phyloP scores from a whole-genome alignment of 2,797 vertebrate genomes.

The Pristis pectinata region DNA sequence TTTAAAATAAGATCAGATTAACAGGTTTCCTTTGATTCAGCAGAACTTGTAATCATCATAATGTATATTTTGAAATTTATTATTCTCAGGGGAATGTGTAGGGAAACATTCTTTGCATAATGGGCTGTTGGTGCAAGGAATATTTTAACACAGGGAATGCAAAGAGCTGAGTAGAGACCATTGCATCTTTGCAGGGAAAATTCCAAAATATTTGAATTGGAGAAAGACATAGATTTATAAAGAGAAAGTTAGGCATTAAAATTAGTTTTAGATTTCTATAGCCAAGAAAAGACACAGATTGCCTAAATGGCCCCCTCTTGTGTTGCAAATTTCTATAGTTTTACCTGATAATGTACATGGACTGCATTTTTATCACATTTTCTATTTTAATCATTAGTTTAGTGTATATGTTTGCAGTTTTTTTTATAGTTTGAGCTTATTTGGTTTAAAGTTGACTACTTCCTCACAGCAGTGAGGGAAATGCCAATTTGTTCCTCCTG shows the following conservation, averaged over 20 bases:
- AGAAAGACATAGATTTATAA: not conserved
- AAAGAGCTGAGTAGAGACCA: not conserved
- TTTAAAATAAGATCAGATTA: not conserved
- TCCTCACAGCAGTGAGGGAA: not conserved
- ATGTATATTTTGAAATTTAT: not conserved
- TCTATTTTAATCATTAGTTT: not conserved
- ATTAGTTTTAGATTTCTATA: not conserved
- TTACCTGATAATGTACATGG: not conserved
- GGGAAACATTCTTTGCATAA: not conserved
- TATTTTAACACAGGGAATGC: not conserved
- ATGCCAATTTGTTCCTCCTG: not conserved
- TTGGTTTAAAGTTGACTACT: not conserved
- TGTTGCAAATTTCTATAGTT: not conserved
- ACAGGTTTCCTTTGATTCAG: not conserved
- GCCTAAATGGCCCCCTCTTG: not conserved
- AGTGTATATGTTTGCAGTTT: not conserved
- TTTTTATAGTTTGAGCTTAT: not conserved
- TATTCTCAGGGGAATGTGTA: not conserved
- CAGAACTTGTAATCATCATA: not conserved
- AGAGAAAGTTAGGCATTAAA: not conserved
- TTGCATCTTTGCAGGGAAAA: not conserved
- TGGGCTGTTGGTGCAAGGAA: not conserved
- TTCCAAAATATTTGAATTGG: not conserved
- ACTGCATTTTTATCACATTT: not conserved
- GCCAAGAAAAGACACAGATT: not conserved